phyloP scores from a whole-genome alignment of 2,888 invertebrate genomes.

The Micropterix aruncella region DNA sequence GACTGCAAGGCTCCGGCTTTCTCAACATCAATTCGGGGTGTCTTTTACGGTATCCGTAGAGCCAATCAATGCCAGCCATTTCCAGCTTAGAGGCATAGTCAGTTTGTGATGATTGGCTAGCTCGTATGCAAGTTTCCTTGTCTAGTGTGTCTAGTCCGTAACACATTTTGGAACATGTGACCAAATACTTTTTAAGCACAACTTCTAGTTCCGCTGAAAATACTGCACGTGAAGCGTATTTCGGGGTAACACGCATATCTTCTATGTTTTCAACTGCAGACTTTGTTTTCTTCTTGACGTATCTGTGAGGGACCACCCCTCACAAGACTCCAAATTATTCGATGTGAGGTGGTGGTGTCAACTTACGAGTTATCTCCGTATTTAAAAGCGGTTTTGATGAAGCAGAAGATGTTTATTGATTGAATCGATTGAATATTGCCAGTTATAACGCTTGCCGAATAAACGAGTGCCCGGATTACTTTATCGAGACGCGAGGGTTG shows the following conservation, averaged over 20 bases:
- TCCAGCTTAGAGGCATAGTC: slow-evolving; percentile 11
- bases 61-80: slow-evolving; percentile 8
- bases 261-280: slow-evolving; percentile 1
- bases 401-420: too few species aligned
- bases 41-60: slow-evolving; percentile 6
- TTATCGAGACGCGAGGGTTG: too few species aligned
- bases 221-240: slow-evolving; percentile 9
- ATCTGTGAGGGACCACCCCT: too few species aligned
- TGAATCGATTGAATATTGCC: too few species aligned
- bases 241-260: slow-evolving; percentile 6
- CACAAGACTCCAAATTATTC: too few species aligned
- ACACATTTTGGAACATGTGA: slow-evolving; percentile 11
- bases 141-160: slow-evolving; percentile 9
- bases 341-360: too few species aligned
- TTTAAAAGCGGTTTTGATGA: too few species aligned
- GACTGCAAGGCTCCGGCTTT: slow-evolving; percentile 13
- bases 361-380: too few species aligned
- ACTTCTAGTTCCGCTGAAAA: slow-evolving; percentile 9
- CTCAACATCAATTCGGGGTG: slow-evolving; percentile 8
- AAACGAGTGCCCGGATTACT: too few species aligned
- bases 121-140: slow-evolving; percentile 10
- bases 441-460: too few species aligned
- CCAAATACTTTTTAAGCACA: slow-evolving; percentile 6
- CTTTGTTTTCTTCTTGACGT: slow-evolving; percentile 8
- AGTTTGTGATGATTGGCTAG: slow-evolving; percentile 9